Conservation (phyloP, 1,140 invertebrate genomes). For the Meloidogyne floridensis region DNA sequence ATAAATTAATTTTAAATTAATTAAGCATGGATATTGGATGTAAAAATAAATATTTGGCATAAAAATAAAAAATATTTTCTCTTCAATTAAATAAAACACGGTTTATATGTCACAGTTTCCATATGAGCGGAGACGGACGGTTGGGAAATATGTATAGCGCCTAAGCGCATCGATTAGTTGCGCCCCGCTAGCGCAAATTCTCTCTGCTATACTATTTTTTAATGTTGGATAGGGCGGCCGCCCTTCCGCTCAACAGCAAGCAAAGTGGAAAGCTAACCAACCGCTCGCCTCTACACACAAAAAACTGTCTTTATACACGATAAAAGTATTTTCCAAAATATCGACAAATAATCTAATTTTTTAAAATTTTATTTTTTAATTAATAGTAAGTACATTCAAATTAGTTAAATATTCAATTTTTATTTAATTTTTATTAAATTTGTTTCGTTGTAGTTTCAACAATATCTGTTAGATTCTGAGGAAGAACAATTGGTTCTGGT, state of each 20-base stretch:
- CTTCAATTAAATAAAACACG: too few species aligned
- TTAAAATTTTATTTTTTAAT: neutral
- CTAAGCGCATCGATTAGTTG: neutral
- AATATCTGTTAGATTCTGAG: constrained; percentile 2
- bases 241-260: neutral
- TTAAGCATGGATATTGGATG: too few species aligned
- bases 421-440: neutral
- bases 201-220: neutral
- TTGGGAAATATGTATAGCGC: too few species aligned
- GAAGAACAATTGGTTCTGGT: neutral
- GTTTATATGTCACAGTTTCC: too few species aligned
- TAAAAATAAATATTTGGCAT: too few species aligned
- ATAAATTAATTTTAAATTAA: too few species aligned
- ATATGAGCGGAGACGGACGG: too few species aligned
- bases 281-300: neutral
- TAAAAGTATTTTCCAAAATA: neutral
- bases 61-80: too few species aligned
- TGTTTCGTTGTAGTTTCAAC: neutral
- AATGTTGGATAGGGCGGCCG: neutral
- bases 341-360: neutral
- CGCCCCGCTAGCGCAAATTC: neutral
- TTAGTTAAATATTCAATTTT: neutral
- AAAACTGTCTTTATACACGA: neutral
- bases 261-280: neutral
- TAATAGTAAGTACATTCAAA: neutral